A percentile compares a stretch with the other conserved stretches of the same genome.
These are phyloP conservation scores for Spongilla lacustris DNA, from an alignment of 37 sponge, comb jelly and placozoan genomes.

Conservation along the genomic window DNA sequence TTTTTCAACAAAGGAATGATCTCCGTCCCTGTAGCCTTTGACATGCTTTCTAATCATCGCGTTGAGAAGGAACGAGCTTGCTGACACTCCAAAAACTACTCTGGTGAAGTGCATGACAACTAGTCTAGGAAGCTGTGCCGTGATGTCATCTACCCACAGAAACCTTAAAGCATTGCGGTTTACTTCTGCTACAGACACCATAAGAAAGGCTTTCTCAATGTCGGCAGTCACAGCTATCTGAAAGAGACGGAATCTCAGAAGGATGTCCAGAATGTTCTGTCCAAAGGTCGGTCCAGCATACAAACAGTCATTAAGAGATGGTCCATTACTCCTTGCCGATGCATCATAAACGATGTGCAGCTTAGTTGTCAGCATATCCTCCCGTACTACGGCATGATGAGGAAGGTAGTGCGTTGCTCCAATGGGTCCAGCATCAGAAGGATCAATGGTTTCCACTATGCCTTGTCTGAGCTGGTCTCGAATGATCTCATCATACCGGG, in stretches of 20 bases:
- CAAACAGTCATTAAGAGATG: constrained; percentile 23
- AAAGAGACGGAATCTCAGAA: constrained; percentile 9
- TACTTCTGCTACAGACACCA: neutral
- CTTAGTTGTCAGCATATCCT: constrained; percentile 15
- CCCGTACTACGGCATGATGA: constrained; percentile 22
- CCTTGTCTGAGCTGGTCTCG: constrained; percentile 23
- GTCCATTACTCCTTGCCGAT: neutral
- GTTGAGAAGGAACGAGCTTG: too few species aligned
- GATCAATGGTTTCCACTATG: constrained; percentile 29
- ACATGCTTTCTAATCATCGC: too few species aligned
- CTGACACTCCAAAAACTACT: too few species aligned
- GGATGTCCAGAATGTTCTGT: constrained; percentile 14
- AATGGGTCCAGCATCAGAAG: neutral
- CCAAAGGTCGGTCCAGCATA: constrained; percentile 5
- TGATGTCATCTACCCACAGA: too few species aligned
- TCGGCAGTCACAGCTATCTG: constrained; percentile 17
- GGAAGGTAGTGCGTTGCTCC: constrained; percentile 32
- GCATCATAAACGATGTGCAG: neutral
- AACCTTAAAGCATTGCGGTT: too few species aligned
- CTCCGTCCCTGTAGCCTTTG: too few species aligned
- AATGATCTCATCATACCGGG: constrained; percentile 31
- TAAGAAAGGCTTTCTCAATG: constrained; percentile 27
- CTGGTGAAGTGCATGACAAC: too few species aligned
- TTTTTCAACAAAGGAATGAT: too few species aligned
- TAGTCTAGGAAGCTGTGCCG: too few species aligned